Evolutionary conservation across 2,888 invertebrate species (phyloP), one percentile per base, ranked within the genome.

Genomic region (Seira musarum): DNA sequence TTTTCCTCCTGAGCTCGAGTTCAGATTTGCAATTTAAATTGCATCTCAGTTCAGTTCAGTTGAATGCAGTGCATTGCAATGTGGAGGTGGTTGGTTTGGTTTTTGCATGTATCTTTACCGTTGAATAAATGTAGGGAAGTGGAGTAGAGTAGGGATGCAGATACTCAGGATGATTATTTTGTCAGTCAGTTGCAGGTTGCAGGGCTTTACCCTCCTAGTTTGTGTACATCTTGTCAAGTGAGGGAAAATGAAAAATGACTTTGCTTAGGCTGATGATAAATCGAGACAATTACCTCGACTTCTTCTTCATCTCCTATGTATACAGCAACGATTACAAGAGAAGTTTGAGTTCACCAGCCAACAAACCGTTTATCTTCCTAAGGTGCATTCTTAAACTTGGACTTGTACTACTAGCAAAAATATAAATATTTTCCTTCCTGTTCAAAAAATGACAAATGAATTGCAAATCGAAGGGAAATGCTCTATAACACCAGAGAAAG

Each of bases 181-280:
- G 60, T 60, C 22, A 60, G 60, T 21, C 60, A 60, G 10, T 15
- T n/a, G 53, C 17, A 53, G 60, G 6, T 40, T 60, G 60, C 22
- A 30, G 30, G 30, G 30, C 30, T 30, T 30, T 30, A 8, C 30
- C 30, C 30, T 30, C 30, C 30, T 30, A 40, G 60, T 60, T 60
- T 60, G 60, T 60, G 22, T 60, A 60, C 60, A 60, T 60, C 15
- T 60, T 60, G 60, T 60, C 60, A 60, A 60, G 60, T 13, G 22
- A 60, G 60, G 21, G n/a, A 13, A 60, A 60, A 70, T 77, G 70
- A 77, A 35, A 70, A 77, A 77, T 77, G 70, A 65, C 60, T 49
- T 46, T 65, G 25, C 65, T 65, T 30, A 65, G 64, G 25, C 64
- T 21, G 68, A 70, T 77, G 77, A 77, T 77, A 77, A 77, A 77